Evolutionary conservation across 2,888 invertebrate species (phyloP).

Genomic region (Drosophila birchii): DNA sequence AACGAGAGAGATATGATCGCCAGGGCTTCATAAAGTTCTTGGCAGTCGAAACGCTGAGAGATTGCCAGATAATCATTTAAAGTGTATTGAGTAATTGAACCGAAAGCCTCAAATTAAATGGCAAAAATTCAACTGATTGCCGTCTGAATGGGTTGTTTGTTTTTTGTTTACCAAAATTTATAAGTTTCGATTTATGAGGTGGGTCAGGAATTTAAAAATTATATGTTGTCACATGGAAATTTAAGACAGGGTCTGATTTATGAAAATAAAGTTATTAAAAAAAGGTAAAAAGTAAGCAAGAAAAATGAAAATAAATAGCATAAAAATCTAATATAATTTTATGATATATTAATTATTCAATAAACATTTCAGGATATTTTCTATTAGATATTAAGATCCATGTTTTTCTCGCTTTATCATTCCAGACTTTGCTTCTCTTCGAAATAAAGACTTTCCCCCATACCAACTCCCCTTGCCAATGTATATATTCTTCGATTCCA

Average conservation of each 20-base stretch:
- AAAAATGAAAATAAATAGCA: neutral
- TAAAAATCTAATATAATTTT: too few species aligned
- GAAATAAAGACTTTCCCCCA: neutral
- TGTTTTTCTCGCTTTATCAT: too few species aligned
- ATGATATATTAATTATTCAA: too few species aligned
- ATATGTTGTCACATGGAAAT: neutral
- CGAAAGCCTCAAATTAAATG: conserved; percentile 41
- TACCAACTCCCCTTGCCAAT: neutral
- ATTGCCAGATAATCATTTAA: conserved; percentile 43
- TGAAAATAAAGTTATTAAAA: neutral
- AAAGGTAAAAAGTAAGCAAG: neutral
- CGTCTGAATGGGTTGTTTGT: neutral
- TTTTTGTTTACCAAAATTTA: neutral
- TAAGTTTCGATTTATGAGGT: neutral
- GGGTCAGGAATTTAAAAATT: conserved; percentile 6
- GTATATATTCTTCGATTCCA: conserved; percentile 9
- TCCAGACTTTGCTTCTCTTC: too few species aligned
- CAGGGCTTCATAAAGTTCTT: conserved; percentile 34
- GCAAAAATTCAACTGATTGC: conserved; percentile 18
- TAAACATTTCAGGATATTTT: too few species aligned
- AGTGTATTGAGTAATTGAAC: conserved; percentile 46
- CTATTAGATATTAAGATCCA: too few species aligned
- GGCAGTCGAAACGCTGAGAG: conserved; percentile 24
- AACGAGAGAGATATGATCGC: conserved; percentile 38
- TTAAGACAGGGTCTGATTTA: neutral